phyloP scores from a whole-genome alignment of 2,888 invertebrate species.

The Monopis laevigella region DNA sequence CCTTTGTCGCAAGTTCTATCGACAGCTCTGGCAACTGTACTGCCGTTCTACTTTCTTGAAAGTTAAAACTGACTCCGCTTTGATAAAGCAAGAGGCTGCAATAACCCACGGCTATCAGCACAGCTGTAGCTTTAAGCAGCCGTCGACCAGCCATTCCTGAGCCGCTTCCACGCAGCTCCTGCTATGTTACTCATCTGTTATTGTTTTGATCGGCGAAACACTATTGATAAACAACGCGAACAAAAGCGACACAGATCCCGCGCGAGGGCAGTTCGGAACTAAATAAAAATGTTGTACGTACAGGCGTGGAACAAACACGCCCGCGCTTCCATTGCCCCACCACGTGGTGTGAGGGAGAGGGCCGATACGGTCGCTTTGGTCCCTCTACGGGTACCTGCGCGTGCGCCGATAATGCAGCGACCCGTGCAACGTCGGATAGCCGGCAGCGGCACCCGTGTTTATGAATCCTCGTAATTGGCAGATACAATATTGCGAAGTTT shows the following conservation, averaged over 20 bases:
- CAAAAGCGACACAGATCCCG: slow-evolving; percentile 20
- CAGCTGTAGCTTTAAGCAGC: slow-evolving; percentile 57
- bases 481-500: slow-evolving; percentile 12
- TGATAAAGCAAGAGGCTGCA: slow-evolving; percentile 71
- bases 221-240: slow-evolving; percentile 34
- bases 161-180: slow-evolving; percentile 36
- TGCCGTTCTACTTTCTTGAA: slow-evolving; percentile 54
- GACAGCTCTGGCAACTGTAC: slow-evolving; percentile 53
- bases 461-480: slow-evolving; percentile 39
- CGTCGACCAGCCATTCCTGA: slow-evolving; percentile 56
- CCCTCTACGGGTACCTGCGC: slow-evolving; percentile 49
- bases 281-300: slow-evolving; percentile 63
- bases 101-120: slow-evolving; percentile 65
- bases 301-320: slow-evolving; percentile 45
- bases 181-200: slow-evolving; percentile 59
- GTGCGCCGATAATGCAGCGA: slow-evolving; percentile 34
- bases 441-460: slow-evolving; percentile 57
- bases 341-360: slow-evolving; percentile 41
- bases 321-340: slow-evolving; percentile 54
- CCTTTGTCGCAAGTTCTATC: slow-evolving; percentile 62
- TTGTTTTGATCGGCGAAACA: slow-evolving; percentile 43
- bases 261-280: slow-evolving; percentile 58
- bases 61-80: slow-evolving; percentile 59
- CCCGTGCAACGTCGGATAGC: slow-evolving; percentile 25
- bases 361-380: slow-evolving; percentile 24